These are phyloP conservation scores for Tupaia tana DNA, from an alignment of 2,113 vertebrate genomes.

Conservation along the genomic window DNA sequence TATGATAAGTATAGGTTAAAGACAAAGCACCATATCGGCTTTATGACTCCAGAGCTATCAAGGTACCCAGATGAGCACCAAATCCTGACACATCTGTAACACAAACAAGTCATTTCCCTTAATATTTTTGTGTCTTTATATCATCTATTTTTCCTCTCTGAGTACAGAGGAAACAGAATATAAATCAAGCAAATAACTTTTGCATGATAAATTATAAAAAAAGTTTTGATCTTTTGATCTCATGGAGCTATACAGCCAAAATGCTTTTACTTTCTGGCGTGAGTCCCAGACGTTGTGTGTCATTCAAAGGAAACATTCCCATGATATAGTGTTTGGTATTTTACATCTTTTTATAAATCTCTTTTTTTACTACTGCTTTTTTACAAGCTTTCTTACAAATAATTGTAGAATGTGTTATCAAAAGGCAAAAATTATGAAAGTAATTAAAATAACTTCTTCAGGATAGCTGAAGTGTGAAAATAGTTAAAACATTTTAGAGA, in stretches of 20 bases:
- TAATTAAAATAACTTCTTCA: conserved; percentile 66
- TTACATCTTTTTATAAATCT: conserved; percentile 72
- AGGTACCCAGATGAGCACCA: background rate
- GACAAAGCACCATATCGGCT: background rate
- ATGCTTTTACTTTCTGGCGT: conserved; percentile 85
- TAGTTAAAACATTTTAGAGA: background rate
- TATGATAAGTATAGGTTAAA: background rate
- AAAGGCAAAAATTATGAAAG: background rate
- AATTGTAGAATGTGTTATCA: background rate
- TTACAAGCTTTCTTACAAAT: conserved; percentile 39
- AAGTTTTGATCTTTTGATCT: conserved; percentile 83
- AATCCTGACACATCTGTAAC: background rate
- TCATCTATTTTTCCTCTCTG: conserved; percentile 47
- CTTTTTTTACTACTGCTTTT: conserved; percentile 1
- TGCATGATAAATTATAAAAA: conserved; percentile 80
- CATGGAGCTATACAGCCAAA: conserved; percentile 76
- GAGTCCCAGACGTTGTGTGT: conserved; percentile 83
- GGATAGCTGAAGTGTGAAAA: background rate
- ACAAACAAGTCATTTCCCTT: conserved; percentile 33
- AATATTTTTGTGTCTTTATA: conserved; percentile 43
- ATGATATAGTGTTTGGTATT: conserved; percentile 74
- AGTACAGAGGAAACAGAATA: conserved; percentile 70
- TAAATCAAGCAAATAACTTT: conserved; percentile 81
- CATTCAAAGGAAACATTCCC: conserved; percentile 82
- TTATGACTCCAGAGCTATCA: background rate